Evolutionary conservation across 2,797 vertebrate species (phyloP).

Genomic region (Sebastes minor): DNA sequence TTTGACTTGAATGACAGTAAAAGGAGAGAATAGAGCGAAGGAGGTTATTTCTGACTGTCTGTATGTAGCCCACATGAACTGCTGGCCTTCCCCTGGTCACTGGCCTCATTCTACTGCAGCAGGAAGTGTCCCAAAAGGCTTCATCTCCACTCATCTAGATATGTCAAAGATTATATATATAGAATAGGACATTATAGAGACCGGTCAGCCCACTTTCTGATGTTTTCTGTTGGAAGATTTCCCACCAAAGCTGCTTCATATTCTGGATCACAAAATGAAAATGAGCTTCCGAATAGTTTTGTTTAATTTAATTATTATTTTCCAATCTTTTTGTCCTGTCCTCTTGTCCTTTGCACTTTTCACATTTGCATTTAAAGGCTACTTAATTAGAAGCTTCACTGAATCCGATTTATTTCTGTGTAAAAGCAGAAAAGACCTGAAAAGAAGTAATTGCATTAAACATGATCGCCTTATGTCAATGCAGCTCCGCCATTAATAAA

Average conservation of each 20-base stretch:
- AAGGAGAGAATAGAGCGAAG: background rate
- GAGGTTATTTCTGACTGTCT: conserved; percentile 46
- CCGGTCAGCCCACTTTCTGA: background rate
- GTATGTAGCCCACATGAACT: conserved; percentile 49
- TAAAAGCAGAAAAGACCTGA: background rate
- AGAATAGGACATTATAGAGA: conserved; percentile 7
- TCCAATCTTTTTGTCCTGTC: background rate
- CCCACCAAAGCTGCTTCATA: background rate
- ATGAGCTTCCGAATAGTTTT: background rate
- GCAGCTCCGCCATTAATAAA: fast-evolving
- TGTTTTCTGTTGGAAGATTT: background rate
- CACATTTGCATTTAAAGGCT: background rate
- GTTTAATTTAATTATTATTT: background rate
- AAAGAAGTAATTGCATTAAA: background rate
- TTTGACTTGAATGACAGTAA: background rate
- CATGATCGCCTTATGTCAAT: background rate
- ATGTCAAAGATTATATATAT: conserved; percentile 8
- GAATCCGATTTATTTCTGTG: background rate
- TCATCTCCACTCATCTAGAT: conserved; percentile 33
- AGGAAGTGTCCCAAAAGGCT: conserved; percentile 46
- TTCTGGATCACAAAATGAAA: background rate
- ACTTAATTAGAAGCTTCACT: background rate
- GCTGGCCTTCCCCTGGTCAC: conserved; percentile 71
- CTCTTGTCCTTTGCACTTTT: background rate
- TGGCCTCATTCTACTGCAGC: conserved; percentile 77